phyloP scores from a whole-genome alignment of 1,140 invertebrate genomes.

The Procambarus clarkii region DNA sequence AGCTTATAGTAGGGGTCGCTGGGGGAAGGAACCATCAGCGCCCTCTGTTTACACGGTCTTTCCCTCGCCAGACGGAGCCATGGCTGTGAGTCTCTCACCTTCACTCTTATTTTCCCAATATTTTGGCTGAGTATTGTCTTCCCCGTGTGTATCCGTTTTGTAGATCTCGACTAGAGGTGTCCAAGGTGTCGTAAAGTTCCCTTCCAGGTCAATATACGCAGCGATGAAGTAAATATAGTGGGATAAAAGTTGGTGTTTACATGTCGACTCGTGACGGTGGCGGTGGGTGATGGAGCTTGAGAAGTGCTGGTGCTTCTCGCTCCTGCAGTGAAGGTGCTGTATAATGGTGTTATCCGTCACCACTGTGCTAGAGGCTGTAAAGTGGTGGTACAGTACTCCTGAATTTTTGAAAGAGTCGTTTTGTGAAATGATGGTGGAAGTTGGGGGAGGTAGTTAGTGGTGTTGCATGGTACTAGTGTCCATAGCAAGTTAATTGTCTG shows the following conservation, averaged over 20 bases:
- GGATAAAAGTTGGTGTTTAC: constrained; percentile 38
- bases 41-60: constrained; percentile 27
- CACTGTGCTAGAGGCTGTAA: no score
- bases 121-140: no score
- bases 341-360: no score
- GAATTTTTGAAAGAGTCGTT: no score
- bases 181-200: background rate
- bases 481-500: no score
- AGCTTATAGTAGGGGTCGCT: background rate
- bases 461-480: no score
- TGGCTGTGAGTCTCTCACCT: constrained; percentile 14
- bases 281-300: no score
- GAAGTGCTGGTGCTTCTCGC: no score
- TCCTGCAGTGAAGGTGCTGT: no score
- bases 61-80: constrained; percentile 19
- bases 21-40: background rate
- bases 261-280: background rate
- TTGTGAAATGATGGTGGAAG: no score
- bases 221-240: constrained; percentile 9
- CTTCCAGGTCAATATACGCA: background rate
- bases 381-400: no score
- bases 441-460: no score
- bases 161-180: background rate
- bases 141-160: background rate
- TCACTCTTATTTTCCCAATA: background rate